Conservation (phyloP, 2,888 invertebrate genomes). For the Euzophera pinguis region DNA sequence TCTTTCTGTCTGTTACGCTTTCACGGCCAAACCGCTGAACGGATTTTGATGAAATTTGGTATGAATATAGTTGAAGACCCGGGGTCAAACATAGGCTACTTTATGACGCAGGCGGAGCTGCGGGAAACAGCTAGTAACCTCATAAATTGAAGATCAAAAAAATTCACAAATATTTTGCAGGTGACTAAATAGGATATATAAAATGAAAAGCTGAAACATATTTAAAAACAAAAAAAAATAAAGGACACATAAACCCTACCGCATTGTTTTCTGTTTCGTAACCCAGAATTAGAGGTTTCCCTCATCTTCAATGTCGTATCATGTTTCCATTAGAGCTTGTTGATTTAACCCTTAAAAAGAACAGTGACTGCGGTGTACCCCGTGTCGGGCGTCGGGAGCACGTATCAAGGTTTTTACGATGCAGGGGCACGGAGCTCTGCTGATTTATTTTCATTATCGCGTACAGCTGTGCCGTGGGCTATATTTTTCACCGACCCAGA, state of each 20-base stretch:
- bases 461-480: constrained; percentile 40
- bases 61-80: no score
- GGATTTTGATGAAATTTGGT: no score
- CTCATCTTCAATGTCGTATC: constrained; percentile 41
- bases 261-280: constrained; percentile 57
- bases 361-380: constrained; percentile 39
- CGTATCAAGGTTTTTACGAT: constrained; percentile 53
- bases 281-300: constrained; percentile 52
- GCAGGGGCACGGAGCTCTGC: constrained; percentile 41
- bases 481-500: constrained; percentile 44
- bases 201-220: constrained; percentile 38
- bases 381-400: constrained; percentile 32
- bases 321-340: constrained; percentile 67
- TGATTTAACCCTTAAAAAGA: constrained; percentile 58
- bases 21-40: no score
- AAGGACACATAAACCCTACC: constrained; percentile 46
- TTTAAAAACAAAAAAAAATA: constrained; percentile 51
- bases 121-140: no score
- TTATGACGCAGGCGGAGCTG: no score
- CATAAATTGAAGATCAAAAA: no score
- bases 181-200: constrained; percentile 26
- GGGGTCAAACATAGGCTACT: no score
- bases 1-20: no score
- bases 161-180: constrained; percentile 17
- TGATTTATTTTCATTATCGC: constrained; percentile 62